phyloP scores from a whole-genome alignment of 2,113 vertebrate genomes.

The Fulica atra region DNA sequence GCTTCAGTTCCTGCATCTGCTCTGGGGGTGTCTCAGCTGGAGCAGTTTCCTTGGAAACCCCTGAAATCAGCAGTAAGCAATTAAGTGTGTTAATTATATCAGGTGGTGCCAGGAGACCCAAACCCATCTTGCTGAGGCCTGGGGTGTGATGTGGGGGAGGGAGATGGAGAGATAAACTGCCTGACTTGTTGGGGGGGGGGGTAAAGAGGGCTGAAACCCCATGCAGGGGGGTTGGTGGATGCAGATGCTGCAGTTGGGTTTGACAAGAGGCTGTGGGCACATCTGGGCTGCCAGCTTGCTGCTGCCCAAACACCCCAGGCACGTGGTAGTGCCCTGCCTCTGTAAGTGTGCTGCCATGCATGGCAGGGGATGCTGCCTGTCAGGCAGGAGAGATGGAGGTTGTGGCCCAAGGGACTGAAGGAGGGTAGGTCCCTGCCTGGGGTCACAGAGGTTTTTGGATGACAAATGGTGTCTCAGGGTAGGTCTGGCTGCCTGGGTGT shows the following conservation, averaged over 20 bases:
- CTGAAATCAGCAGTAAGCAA: neutral
- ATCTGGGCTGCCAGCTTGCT: rapidly evolving
- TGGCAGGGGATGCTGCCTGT: neutral
- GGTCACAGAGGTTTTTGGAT: no score
- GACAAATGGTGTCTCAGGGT: neutral
- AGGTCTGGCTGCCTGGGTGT: neutral
- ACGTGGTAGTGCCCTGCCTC: no score
- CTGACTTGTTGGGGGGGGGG: no score
- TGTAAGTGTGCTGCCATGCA: neutral
- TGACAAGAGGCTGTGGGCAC: neutral
- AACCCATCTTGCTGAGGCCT: neutral
- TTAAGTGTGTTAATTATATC: neutral
- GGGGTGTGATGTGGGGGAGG: neutral
- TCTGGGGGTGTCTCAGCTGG: neutral
- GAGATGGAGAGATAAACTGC: neutral
- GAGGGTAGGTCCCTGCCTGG: neutral
- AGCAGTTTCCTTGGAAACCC: neutral
- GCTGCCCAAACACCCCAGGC: no score
- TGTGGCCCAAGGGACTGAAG: rapidly evolving
- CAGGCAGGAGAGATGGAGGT: no score
- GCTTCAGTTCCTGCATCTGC: rapidly evolving
- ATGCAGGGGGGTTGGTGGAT: neutral
- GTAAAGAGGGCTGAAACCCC: neutral
- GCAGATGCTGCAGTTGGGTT: no score
- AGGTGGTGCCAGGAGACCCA: neutral